These are phyloP conservation scores for Enteromius mattozi DNA, from an alignment of 2,797 vertebrate genomes.

Conservation along the genomic window DNA sequence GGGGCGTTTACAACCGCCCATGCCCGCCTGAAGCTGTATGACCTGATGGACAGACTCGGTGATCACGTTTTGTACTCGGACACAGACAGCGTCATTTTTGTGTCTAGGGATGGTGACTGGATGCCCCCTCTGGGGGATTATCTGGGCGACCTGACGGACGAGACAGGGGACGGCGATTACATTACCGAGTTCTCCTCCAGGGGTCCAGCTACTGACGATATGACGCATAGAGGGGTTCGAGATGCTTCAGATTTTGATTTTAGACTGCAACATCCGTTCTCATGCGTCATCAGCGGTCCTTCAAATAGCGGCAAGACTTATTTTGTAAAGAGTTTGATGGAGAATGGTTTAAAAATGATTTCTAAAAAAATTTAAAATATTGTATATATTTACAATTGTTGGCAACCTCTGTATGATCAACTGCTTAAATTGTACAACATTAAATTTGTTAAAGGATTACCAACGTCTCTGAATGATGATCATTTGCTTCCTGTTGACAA, in stretches of 20 bases:
- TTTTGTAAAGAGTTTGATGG: background rate
- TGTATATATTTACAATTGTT: background rate
- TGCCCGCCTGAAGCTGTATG: too few species aligned
- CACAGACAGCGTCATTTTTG: too few species aligned
- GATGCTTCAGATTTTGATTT: background rate
- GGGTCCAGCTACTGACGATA: background rate
- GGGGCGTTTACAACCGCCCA: too few species aligned
- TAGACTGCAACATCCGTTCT: too few species aligned
- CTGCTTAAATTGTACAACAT: background rate
- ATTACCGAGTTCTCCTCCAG: background rate
- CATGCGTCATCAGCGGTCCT: background rate
- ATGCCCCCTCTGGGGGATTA: background rate
- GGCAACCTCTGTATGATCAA: slow-evolving; percentile 6
- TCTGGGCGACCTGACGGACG: background rate
- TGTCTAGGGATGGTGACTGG: background rate
- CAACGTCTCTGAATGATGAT: background rate
- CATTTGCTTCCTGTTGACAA: background rate
- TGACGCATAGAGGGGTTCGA: background rate
- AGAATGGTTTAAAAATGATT: background rate
- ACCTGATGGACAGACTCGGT: too few species aligned
- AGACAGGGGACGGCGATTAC: background rate
- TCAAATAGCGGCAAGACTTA: background rate
- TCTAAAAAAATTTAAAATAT: background rate
- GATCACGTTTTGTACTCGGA: too few species aligned
- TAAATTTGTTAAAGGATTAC: background rate